A percentile compares a stretch with the other conserved stretches of the same genome.
These are phyloP conservation scores for Cebuella pygmaea DNA, from an alignment of 2,797 vertebrate genomes.

Conservation along the genomic window DNA sequence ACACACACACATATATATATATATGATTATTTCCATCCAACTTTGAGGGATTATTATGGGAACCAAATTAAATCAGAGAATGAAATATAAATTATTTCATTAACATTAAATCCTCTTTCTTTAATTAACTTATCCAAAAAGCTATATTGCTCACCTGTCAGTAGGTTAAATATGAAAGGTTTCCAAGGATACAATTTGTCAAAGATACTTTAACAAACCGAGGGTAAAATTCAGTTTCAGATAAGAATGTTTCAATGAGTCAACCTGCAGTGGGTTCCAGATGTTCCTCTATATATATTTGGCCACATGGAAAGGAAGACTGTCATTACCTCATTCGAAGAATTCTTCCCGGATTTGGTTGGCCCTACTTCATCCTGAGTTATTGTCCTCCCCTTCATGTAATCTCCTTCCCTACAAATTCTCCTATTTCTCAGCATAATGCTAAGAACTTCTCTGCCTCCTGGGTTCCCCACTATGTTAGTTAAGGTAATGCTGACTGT, in stretches of 20 bases:
- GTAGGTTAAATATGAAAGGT: background rate
- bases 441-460: background rate
- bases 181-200: constrained; percentile 48
- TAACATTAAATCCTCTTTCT: constrained; percentile 43
- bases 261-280: constrained; percentile 42
- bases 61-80: constrained; percentile 43
- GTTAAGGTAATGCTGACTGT: background rate
- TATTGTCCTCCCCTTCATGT: background rate
- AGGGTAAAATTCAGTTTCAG: constrained; percentile 30
- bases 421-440: background rate
- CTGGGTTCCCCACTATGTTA: background rate
- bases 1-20: no score
- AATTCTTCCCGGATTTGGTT: constrained; percentile 36
- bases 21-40: background rate
- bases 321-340: constrained; percentile 60
- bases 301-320: constrained; percentile 43
- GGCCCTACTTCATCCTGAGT: background rate
- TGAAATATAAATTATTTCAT: constrained; percentile 45
- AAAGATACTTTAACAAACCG: constrained; percentile 12
- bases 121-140: constrained; percentile 59
- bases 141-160: constrained; percentile 13
- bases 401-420: constrained; percentile 7
- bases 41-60: background rate
- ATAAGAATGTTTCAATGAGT: constrained; percentile 47
- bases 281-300: constrained; percentile 46